Base-by-base conservation (phyloP, 2,797 vertebrate species). In the Odontamblyopus rebecca region DNA sequence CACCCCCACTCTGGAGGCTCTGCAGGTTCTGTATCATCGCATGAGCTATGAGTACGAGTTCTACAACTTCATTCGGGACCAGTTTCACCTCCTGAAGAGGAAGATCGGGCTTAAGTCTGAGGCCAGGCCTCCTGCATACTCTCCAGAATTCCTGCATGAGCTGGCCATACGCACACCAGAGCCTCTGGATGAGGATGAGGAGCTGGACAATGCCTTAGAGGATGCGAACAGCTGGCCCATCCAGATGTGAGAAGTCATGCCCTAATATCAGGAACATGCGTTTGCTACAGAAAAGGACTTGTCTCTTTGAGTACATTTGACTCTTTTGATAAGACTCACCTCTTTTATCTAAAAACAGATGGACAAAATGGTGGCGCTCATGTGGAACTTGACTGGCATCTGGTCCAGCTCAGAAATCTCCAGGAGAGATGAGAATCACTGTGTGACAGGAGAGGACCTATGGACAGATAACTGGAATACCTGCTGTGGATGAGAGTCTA, bases 11-110 rank as follows among this genome's bases (percentile, higher is more conserved):
- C 93, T 96, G 19, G 96, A 98, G 89, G 98, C 97, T 6, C 92
- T 99, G 80, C 96, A 99, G 91, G 93, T 97, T 67, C 94, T 99
- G 15, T 98, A 98, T 92, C 96, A 97, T 80, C 95, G 97, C 64
- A 98, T 99, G 97, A 94, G 92, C 88, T 98, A 96, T 0, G 98
- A 99, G 86, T 99, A 99, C 0, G 95, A 98, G 68, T 99, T 99
- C 90, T 99, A 99, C 92, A 95, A 96, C 92, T 98, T 98, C 51
- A 94, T 99, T 87, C 96, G 95, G 48, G 95, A 98, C 85, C 97
- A 99, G 88, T 99, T 99, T 88, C 97, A 99, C 86, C 93, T 98
- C 73, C 89, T 92, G 72, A 99, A 99, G 89, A 96, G 94, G 78
- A 99, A 98, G 83, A 98, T 99, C 48, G 98, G 98, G 85, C 95